Evolutionary conservation across 2,888 invertebrate genomes (phyloP), one percentile per base, ranked within the genome.

Genomic region (Sesia apiformis): DNA sequence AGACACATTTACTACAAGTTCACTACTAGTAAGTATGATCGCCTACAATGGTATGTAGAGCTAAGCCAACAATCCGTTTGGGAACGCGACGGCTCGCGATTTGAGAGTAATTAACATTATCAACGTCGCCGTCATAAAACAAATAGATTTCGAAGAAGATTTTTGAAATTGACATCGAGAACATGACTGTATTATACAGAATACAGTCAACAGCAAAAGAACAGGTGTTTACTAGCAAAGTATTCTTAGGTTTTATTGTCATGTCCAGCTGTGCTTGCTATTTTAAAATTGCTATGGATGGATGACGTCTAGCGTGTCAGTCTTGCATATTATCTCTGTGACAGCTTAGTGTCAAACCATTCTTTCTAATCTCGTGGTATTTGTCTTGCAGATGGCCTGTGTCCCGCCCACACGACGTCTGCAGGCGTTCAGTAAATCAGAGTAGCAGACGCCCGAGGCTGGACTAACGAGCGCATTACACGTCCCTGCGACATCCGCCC

Each of bases 1-100:
- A 60, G 58, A 60, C 46, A 46, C 46, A 46, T 52, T 59, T 63
- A 63, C 58, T 52, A 55, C 52, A 49, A 46, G 40, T 63, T 60
- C 59, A 63, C 55, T 52, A 57, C 54, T 46, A 23, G 8, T 4
- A 4, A 5, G 8, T 46, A 46, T 23, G 4, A 8, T n/a, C 46
- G n/a, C 46, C 23, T 23, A 23, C 23, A 2, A 23, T 46, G 46
- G n/a, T 46, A 23, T 46, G 5, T 23, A 46, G 46, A 7, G 46
- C 23, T 23, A 46, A 46, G 46, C 46, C 46, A 46, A 46, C 46
- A 46, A 46, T 46, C 46, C 46, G 46, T 7, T 46, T n/a, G 46
- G 46, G 46, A 46, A 46, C 46, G 5, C 46, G 46, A 46, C 46
- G 23, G 46, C 46, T 46, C 46, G 23, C 46, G 4, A 46, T 23